Conservation (phyloP, 2,888 invertebrate genomes). For the Leptopilina drosophilae region DNA sequence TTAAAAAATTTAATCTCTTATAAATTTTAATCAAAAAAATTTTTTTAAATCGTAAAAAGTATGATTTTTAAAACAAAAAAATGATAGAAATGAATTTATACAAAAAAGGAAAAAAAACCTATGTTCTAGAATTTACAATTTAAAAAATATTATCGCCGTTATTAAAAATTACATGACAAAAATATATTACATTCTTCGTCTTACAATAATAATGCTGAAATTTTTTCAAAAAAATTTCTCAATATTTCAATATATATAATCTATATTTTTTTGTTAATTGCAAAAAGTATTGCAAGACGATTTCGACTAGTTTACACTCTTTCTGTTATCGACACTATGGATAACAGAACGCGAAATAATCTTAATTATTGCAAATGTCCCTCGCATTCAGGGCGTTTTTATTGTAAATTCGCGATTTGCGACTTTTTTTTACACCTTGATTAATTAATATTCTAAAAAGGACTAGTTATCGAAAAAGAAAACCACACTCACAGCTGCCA, state of each 20-base stretch:
- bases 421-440: constrained; percentile 25
- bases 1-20: too few species aligned
- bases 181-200: constrained; percentile 30
- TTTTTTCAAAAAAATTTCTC: background rate
- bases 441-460: background rate
- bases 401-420: background rate
- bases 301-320: constrained; percentile 74
- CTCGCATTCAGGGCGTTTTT: constrained; percentile 42
- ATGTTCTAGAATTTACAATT: too few species aligned
- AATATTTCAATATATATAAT: too few species aligned
- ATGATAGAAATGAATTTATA: too few species aligned
- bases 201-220: constrained; percentile 11
- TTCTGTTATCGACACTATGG: constrained; percentile 57
- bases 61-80: too few species aligned
- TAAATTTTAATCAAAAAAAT: too few species aligned
- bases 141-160: too few species aligned
- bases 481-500: constrained; percentile 24
- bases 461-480: constrained; percentile 32
- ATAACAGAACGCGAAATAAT: constrained; percentile 54
- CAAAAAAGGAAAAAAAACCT: too few species aligned
- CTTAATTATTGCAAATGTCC: constrained; percentile 55
- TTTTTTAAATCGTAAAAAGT: too few species aligned
- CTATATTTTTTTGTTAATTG: constrained; percentile 39
- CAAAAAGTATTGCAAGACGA: constrained; percentile 63
- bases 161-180: background rate